Percentiles rank a stretch among this genome's conserved stretches.
phyloP scores from a whole-genome alignment of 1,140 invertebrate species.

The Nasonia longicornis region DNA sequence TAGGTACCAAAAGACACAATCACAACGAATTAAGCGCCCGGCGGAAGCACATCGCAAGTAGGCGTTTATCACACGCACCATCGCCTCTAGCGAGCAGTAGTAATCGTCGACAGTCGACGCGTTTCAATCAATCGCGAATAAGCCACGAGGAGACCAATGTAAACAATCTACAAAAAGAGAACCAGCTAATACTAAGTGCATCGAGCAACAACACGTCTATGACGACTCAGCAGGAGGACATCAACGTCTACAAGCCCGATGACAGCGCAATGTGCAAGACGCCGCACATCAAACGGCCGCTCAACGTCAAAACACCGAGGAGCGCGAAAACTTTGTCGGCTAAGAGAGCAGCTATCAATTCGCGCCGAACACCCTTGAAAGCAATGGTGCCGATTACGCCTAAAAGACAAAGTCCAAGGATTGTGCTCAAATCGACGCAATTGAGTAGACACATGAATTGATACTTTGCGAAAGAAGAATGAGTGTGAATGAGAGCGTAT shows the following conservation, averaged over 20 bases:
- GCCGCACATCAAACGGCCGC: conserved; percentile 64
- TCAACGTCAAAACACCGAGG: conserved; percentile 63
- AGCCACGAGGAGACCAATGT: not conserved
- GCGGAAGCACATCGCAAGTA: conserved; percentile 18
- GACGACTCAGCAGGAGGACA: not conserved
- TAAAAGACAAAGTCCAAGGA: conserved; percentile 62
- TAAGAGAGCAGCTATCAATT: conserved; percentile 54
- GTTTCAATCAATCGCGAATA: conserved; percentile 14
- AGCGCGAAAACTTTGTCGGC: conserved; percentile 60
- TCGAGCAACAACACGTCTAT: not conserved
- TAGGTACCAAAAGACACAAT: conserved; percentile 18
- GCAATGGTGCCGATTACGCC: conserved; percentile 62
- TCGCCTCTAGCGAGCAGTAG: conserved; percentile 39
- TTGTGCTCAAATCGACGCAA: conserved; percentile 56
- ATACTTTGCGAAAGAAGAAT: conserved; percentile 26
- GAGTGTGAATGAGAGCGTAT: not conserved
- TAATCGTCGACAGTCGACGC: conserved; percentile 24
- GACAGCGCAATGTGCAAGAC: conserved; percentile 56
- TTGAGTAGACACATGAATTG: conserved; percentile 50
- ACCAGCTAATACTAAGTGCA: not conserved
- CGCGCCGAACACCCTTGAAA: conserved; percentile 64
- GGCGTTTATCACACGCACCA: conserved; percentile 28
- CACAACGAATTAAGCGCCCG: conserved; percentile 11
- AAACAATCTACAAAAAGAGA: conserved; percentile 27
- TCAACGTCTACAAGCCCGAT: conserved; percentile 52